These are phyloP conservation scores for Scopus umbretta DNA, from an alignment of 2,113 vertebrate genomes.

Conservation along the genomic window DNA sequence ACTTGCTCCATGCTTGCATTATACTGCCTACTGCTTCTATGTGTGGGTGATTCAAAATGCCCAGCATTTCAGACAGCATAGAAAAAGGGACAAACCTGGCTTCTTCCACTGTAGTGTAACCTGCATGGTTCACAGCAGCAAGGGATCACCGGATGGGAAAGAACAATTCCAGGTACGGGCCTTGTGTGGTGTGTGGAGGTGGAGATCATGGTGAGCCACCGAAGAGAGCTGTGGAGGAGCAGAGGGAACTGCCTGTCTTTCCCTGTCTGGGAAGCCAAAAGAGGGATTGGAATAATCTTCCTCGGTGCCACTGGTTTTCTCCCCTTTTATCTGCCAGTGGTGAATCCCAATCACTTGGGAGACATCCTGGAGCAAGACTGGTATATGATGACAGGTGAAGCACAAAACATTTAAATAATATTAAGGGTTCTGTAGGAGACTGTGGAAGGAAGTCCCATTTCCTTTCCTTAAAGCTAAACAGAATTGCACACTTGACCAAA, in stretches of 20 bases:
- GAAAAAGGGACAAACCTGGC: background rate
- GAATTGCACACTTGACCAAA: background rate
- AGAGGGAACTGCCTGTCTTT: background rate
- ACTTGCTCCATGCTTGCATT: background rate
- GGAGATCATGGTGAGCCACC: background rate
- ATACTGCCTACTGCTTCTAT: background rate
- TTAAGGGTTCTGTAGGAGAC: background rate
- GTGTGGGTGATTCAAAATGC: background rate
- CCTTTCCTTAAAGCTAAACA: background rate
- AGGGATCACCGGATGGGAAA: background rate
- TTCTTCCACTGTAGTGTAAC: background rate
- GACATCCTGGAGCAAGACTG: background rate
- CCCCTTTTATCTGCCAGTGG: background rate
- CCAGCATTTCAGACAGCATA: background rate
- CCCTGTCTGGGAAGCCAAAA: background rate
- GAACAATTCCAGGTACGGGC: background rate
- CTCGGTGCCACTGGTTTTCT: fast-evolving
- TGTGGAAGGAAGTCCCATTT: background rate
- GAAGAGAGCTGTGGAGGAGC: background rate
- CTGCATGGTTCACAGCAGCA: background rate
- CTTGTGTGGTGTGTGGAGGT: background rate
- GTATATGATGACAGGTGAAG: background rate
- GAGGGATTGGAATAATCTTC: background rate
- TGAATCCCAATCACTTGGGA: background rate
- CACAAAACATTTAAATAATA: background rate